Evolutionary conservation across 2,888 invertebrate species (phyloP).

Genomic region (Zhengitettix transpicula): DNA sequence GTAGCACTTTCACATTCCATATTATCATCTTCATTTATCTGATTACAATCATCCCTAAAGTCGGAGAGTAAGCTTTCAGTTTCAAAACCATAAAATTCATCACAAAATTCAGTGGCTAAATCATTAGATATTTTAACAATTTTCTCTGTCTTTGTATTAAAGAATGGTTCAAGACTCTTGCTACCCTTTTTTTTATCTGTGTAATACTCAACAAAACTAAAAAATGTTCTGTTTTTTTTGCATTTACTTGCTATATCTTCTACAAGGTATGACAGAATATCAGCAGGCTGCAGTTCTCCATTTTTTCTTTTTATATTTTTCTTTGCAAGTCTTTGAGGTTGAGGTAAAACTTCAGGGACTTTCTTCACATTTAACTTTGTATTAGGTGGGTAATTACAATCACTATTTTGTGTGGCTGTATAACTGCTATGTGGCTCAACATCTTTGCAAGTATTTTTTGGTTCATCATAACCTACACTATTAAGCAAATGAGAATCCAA

Average conservation of each 20-base stretch:
- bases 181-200: neutral
- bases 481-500: neutral
- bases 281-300: no score
- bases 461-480: no score
- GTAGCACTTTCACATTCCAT: no score
- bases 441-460: neutral
- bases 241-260: no score
- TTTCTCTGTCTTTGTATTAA: neutral
- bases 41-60: neutral
- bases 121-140: neutral
- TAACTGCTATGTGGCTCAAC: neutral
- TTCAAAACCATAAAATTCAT: neutral
- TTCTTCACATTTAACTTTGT: neutral
- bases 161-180: neutral
- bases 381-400: neutral
- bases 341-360: neutral
- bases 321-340: no score
- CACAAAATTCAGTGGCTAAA: neutral
- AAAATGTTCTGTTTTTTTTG: no score
- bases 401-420: no score
- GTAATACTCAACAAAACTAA: no score
- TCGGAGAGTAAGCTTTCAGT: neutral
- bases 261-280: no score
- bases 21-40: neutral
- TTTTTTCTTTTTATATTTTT: no score